Conservation (phyloP, 2,888 invertebrate genomes). For the Pseudeuparius sepicola region DNA sequence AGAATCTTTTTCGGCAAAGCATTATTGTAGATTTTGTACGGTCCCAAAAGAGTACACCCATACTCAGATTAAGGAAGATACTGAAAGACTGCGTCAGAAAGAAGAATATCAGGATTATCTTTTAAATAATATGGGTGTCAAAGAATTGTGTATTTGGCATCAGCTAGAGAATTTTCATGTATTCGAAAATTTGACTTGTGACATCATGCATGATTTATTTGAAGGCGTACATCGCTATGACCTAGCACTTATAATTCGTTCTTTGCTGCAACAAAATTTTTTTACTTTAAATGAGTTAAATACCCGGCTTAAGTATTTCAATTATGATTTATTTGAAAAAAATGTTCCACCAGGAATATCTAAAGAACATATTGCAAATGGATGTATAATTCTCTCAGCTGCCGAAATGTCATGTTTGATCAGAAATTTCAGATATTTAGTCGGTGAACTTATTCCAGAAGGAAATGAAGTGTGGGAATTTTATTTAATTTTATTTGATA, state of each 20-base stretch:
- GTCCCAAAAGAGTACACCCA: slow-evolving; percentile 8
- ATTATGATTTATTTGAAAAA: slow-evolving; percentile 4
- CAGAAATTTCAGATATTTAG: slow-evolving; percentile 23
- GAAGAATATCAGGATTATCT: slow-evolving; percentile 8
- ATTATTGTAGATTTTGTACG: slow-evolving; percentile 22
- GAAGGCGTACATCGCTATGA: slow-evolving; percentile 28
- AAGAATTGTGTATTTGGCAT: slow-evolving; percentile 3
- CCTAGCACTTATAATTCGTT: slow-evolving; percentile 26
- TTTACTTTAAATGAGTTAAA: background rate
- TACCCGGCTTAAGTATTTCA: slow-evolving; percentile 2
- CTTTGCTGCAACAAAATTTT: no score
- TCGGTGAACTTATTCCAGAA: slow-evolving; percentile 23
- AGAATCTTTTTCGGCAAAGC: slow-evolving; percentile 21
- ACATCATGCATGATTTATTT: slow-evolving; percentile 30
- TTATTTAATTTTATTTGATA: no score
- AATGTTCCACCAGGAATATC: slow-evolving; percentile 6
- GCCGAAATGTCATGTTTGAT: slow-evolving; percentile 27
- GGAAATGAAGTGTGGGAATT: no score
- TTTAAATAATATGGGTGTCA: slow-evolving; percentile 6
- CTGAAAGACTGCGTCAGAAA: slow-evolving; percentile 5
- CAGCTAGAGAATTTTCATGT: background rate
- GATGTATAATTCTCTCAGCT: slow-evolving; percentile 24
- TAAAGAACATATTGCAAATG: slow-evolving; percentile 8
- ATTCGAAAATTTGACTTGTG: background rate
- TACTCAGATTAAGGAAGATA: slow-evolving; percentile 5